Evolutionary conservation across 2,797 vertebrate genomes (phyloP), one percentile per base, ranked within the genome.

Genomic region (Lerista edwardsae): DNA sequence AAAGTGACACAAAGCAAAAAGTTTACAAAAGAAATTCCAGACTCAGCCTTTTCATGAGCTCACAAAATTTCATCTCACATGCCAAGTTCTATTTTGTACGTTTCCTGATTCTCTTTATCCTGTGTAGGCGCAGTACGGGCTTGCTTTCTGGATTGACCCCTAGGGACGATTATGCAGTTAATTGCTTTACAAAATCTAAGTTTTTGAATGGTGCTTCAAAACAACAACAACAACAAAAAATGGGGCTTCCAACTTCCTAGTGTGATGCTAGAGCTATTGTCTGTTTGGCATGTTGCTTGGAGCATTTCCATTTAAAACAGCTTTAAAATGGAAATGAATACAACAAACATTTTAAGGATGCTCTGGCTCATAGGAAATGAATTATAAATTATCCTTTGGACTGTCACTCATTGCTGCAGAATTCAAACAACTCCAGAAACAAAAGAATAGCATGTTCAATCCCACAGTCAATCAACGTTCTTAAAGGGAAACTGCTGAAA

Each of bases 271-370:
- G 77, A 44, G 74, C 74, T 77, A 69, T 77, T 84, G 34, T 77
- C 36, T 76, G 25, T 61, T 68, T 76, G 82, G 74, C 74, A 76
- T 41, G 36, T 77, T 47, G 41, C 59, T 34, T 47, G 71, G 23
- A 82, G 71, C 41, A 51, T 74, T 82, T 74, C 71, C 80, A 65
- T 65, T 82, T 84, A 59, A 77, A 84, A 31, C 74, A 31, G 51
- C 73, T 41, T 68, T 83, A 55, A 83, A 83, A 84, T 68, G 65
- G 55, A 84, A 84, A 76, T 68, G 36, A 69, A 69, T 69, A 44
- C 51, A 77, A 41, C 51, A 84, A 77, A 84, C 29, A 61, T 84
- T 76, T 76, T 59, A 6, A 19, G 27, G 19, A 69, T 77, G 36
- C 74, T 61, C 23, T 64, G 57, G 69, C 41, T 64, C 34, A 59